Conservation (phyloP, 2,797 vertebrate species). For the Argentina silus region DNA sequence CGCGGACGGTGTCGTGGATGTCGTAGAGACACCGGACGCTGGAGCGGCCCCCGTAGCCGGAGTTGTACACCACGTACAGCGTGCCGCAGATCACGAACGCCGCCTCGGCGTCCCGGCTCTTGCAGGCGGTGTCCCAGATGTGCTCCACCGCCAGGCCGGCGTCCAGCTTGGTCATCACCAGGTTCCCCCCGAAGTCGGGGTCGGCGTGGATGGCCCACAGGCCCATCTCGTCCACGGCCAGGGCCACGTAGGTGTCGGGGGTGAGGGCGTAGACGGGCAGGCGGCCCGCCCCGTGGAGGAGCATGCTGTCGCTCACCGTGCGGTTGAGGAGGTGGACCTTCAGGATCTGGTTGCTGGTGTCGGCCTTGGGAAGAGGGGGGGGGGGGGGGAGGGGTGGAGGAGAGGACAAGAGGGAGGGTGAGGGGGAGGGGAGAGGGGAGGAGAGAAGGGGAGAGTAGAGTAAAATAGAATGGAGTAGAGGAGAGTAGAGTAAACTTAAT, state of each 20-base stretch:
- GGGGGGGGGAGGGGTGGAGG: no score
- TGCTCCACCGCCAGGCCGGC: conserved; percentile 80
- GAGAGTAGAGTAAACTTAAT: no score
- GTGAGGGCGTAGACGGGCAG: conserved; percentile 85
- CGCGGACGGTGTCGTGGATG: conserved; percentile 76
- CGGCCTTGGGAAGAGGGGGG: conserved; percentile 58
- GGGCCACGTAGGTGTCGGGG: conserved; percentile 85
- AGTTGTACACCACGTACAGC: conserved; percentile 90
- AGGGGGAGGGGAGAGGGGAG: no score
- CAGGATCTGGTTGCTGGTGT: conserved; percentile 87
- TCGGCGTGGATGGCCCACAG: conserved; percentile 92
- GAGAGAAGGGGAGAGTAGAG: no score
- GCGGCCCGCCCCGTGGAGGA: conserved; percentile 84
- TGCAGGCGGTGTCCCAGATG: conserved; percentile 89
- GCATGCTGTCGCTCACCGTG: conserved; percentile 77
- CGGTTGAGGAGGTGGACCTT: conserved; percentile 85
- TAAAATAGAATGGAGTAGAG: no score
- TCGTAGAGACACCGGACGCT: conserved; percentile 88
- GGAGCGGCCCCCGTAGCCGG: conserved; percentile 82
- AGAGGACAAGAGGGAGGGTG: no score
- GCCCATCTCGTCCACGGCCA: conserved; percentile 92
- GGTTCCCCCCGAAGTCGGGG: conserved; percentile 78
- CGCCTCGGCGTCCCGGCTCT: conserved; percentile 86
- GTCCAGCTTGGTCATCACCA: conserved; percentile 90
- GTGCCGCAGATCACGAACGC: conserved; percentile 91